These are phyloP conservation scores for Schizothorax lantsangensis DNA, from an alignment of 2,797 vertebrate genomes.

Conservation along the genomic window DNA sequence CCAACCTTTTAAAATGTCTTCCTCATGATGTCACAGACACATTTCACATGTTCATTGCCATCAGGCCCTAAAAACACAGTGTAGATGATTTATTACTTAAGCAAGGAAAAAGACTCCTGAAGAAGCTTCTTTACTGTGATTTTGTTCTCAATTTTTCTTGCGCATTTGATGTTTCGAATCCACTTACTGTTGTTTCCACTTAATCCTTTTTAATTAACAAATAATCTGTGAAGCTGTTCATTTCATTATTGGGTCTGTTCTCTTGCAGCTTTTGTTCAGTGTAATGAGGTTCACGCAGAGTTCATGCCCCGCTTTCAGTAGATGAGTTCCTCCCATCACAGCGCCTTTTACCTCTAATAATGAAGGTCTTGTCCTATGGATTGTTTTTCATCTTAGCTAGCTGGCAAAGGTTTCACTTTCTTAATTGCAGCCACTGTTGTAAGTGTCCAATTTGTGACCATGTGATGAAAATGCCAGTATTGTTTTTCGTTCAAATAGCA, in stretches of 20 bases:
- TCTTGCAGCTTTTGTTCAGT: conserved; percentile 33
- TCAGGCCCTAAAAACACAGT: neutral
- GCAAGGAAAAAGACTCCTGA: neutral
- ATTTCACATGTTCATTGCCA: neutral
- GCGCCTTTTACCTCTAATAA: conserved; percentile 17
- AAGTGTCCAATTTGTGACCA: conserved; percentile 1
- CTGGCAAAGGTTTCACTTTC: neutral
- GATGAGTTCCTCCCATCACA: conserved; percentile 35
- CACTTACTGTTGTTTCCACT: conserved; percentile 20
- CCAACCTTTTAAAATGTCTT: conserved; percentile 43
- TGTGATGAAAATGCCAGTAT: neutral
- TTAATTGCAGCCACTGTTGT: conserved; percentile 20
- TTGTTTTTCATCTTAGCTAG: neutral
- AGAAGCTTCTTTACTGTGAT: neutral
- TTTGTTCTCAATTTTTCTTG: neutral
- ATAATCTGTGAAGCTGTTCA: conserved; percentile 29
- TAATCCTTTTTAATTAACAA: conserved; percentile 33
- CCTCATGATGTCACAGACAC: conserved; percentile 25
- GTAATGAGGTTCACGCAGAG: conserved; percentile 54
- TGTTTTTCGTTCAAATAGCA: neutral
- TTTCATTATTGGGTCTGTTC: conserved; percentile 5
- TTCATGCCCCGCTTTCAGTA: conserved; percentile 54
- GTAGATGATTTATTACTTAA: neutral
- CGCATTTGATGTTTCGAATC: neutral
- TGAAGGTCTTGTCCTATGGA: conserved; percentile 13